phyloP scores from a whole-genome alignment of 2,888 invertebrate species.

The Andrena camellia region DNA sequence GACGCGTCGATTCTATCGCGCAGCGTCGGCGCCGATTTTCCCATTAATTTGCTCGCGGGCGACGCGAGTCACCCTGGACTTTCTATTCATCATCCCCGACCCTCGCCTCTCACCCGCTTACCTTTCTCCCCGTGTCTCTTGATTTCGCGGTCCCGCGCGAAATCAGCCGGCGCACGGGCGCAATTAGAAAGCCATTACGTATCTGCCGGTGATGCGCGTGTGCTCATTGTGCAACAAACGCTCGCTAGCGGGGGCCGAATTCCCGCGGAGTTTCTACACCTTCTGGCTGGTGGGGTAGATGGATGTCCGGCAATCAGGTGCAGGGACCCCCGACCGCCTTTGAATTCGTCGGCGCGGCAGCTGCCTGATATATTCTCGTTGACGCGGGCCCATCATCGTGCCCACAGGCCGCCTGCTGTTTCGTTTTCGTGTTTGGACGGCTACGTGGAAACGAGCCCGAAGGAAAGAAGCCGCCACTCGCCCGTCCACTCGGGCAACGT shows the following conservation, averaged over 20 bases:
- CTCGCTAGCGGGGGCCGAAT: slow-evolving; percentile 30
- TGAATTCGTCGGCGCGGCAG: slow-evolving; percentile 62
- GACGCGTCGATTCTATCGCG: background rate
- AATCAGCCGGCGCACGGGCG: slow-evolving; percentile 53
- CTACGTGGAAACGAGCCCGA: slow-evolving; percentile 28
- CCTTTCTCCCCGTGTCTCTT: slow-evolving; percentile 4
- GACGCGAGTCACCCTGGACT: slow-evolving; percentile 9
- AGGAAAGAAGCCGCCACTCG: slow-evolving; percentile 27
- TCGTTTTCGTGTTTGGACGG: slow-evolving; percentile 64
- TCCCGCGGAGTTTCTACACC: slow-evolving; percentile 64
- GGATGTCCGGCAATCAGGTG: slow-evolving; percentile 78
- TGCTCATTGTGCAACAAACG: slow-evolving; percentile 58
- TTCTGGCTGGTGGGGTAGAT: slow-evolving; percentile 66
- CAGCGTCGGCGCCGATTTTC: background rate
- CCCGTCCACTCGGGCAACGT: slow-evolving; percentile 27
- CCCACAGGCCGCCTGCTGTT: slow-evolving; percentile 64
- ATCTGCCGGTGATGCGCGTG: slow-evolving; percentile 32
- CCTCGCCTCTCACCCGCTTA: background rate
- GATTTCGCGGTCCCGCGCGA: slow-evolving; percentile 22
- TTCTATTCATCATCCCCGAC: slow-evolving; percentile 6
- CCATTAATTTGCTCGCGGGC: slow-evolving; percentile 25
- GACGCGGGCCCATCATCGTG: slow-evolving; percentile 66
- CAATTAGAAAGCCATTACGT: slow-evolving; percentile 81
- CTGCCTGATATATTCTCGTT: slow-evolving; percentile 67
- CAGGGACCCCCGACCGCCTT: slow-evolving; percentile 68